A percentile compares a stretch with the other conserved stretches of the same genome.
These are phyloP conservation scores for Hanleya hanleyi DNA, from an alignment of 2,888 invertebrate species.

Conservation along the genomic window DNA sequence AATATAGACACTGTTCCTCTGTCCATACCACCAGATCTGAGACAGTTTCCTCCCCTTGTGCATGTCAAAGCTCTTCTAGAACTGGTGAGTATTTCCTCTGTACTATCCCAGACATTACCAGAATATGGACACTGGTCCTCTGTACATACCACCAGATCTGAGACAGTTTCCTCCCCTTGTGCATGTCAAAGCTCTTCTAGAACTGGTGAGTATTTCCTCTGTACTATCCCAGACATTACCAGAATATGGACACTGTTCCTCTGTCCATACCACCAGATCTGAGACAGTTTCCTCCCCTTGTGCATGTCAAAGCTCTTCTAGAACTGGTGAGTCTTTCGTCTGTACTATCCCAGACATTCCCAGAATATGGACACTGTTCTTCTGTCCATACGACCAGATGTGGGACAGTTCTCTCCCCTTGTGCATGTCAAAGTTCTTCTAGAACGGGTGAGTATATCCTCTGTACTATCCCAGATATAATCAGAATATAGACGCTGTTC, in stretches of 20 bases:
- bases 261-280: background rate
- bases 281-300: conserved; percentile 8
- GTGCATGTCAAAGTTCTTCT: conserved; percentile 31
- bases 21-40: background rate
- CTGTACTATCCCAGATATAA: conserved; percentile 3
- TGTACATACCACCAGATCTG: background rate
- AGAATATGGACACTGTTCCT: conserved; percentile 11
- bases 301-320: conserved; percentile 32
- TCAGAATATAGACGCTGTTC: conserved; percentile 1
- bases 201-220: conserved; percentile 42
- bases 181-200: conserved; percentile 33
- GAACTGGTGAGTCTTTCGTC: conserved; percentile 45
- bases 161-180: conserved; percentile 4
- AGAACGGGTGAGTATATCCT: conserved; percentile 43
- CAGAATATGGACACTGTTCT: conserved; percentile 9
- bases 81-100: conserved; percentile 41
- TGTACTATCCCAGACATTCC: conserved; percentile 8
- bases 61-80: conserved; percentile 35
- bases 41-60: conserved; percentile 3
- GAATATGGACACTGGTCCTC: conserved; percentile 8
- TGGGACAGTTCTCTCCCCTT: conserved; percentile 3
- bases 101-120: conserved; percentile 10
- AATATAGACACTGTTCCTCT: conserved; percentile 17
- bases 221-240: conserved; percentile 10
- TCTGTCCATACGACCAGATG: background rate